phyloP scores from a whole-genome alignment of 1,140 invertebrate genomes.

The Nymphalis io region DNA sequence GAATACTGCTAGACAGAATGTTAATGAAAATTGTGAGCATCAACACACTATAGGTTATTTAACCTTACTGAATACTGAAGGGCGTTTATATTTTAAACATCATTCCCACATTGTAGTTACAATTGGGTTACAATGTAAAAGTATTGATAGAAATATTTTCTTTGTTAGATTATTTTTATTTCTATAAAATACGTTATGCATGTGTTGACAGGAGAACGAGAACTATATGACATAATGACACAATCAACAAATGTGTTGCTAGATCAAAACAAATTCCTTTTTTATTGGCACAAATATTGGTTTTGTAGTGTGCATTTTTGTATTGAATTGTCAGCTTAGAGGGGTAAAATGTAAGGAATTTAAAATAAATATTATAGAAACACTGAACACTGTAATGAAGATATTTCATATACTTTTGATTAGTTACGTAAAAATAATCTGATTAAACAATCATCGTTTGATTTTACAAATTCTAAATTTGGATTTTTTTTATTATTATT shows the following conservation, averaged over 20 bases:
- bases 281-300: not conserved
- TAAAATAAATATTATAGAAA: too few species aligned
- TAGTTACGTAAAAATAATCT: too few species aligned
- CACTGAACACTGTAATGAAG: too few species aligned
- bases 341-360: too few species aligned
- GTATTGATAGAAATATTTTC: not conserved
- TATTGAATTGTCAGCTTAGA: too few species aligned
- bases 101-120: not conserved
- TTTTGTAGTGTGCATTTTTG: too few species aligned
- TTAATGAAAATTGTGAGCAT: not conserved
- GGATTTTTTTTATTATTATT: too few species aligned
- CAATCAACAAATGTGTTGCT: not conserved
- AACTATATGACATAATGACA: not conserved
- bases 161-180: not conserved
- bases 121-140: conserved; percentile 1
- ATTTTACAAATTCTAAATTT: too few species aligned
- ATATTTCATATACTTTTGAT: too few species aligned
- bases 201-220: conserved; percentile 8
- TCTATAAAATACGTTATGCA: conserved; percentile 1
- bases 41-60: conserved; percentile 19
- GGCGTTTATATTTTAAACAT: conserved; percentile 10
- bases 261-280: not conserved
- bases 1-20: not conserved
- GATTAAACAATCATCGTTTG: too few species aligned
- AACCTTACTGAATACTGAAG: conserved; percentile 18